Evolutionary conservation across 1,140 invertebrate genomes (phyloP).

Genomic region (Gonatopus flavifemur): DNA sequence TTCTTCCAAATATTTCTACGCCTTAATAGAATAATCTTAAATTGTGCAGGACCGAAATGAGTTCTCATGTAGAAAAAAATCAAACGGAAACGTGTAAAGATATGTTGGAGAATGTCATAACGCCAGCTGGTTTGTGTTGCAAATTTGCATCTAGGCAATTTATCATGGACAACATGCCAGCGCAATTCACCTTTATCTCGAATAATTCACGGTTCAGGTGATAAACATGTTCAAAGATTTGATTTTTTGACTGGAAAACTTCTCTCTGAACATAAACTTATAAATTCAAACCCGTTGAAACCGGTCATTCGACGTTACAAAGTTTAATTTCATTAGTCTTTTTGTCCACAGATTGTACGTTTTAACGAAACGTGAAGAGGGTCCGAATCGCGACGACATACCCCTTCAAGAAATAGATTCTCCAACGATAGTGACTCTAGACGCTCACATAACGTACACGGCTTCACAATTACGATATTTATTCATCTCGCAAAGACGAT

Average conservation of each 20-base stretch:
- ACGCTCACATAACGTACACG: conserved; percentile 5
- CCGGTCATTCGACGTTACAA: too few species aligned
- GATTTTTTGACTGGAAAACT: too few species aligned
- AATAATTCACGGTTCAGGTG: too few species aligned
- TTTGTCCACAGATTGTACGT: conserved; percentile 5
- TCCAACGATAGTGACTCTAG: not conserved
- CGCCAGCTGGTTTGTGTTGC: conserved; percentile 22
- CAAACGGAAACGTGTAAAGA: conserved; percentile 3
- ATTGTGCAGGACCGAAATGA: not conserved
- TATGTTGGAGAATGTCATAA: conserved; percentile 11
- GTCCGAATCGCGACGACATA: not conserved
- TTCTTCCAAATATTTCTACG: too few species aligned
- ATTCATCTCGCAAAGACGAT: conserved; percentile 2
- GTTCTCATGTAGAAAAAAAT: conserved; percentile 3
- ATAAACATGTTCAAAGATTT: too few species aligned
- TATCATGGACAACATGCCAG: too few species aligned
- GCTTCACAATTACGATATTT: not conserved
- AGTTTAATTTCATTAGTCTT: too few species aligned
- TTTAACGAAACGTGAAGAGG: not conserved
- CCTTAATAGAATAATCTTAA: not conserved
- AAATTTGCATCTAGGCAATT: too few species aligned
- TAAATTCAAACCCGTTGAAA: too few species aligned
- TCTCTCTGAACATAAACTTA: too few species aligned
- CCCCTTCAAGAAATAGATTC: not conserved
- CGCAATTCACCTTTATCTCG: too few species aligned